These are phyloP conservation scores for Phaethornis superciliosus DNA, from an alignment of 2,113 vertebrate genomes.

Conservation along the genomic window DNA sequence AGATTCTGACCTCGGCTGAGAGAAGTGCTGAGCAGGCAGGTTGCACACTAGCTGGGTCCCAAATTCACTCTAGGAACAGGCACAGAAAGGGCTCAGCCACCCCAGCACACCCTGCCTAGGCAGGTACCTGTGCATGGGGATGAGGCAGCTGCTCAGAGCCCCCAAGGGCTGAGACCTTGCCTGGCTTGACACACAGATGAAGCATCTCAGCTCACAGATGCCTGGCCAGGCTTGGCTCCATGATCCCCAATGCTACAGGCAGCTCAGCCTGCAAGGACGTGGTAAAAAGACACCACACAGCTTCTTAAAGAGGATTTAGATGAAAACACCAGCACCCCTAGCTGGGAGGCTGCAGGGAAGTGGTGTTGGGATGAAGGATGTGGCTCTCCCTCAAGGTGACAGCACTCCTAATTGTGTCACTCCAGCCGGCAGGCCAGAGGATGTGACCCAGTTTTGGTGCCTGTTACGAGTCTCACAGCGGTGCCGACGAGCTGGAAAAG, in stretches of 20 bases:
- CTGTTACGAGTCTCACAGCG: neutral
- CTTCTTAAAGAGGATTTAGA: neutral
- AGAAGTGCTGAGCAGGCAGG: neutral
- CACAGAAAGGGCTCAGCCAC: neutral
- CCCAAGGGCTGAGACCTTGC: neutral
- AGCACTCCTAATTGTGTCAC: neutral
- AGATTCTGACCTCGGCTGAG: constrained; percentile 10
- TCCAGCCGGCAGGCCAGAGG: neutral
- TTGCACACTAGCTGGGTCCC: neutral
- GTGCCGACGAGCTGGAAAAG: neutral
- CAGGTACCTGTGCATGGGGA: neutral
- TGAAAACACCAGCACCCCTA: neutral
- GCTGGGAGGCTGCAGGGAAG: neutral
- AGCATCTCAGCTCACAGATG: neutral
- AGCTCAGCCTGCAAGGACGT: neutral
- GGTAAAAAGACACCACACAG: neutral
- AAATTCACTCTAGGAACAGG: neutral
- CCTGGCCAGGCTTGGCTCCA: neutral
- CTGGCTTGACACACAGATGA: neutral
- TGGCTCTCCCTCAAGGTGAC: neutral
- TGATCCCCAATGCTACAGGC: accelerated
- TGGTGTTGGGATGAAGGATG: neutral
- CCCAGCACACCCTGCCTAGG: neutral
- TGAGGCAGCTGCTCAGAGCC: neutral
- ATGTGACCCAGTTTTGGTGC: constrained; percentile 34